Conservation (phyloP, 2,888 invertebrate genomes). For the Tiliacea aurago region DNA sequence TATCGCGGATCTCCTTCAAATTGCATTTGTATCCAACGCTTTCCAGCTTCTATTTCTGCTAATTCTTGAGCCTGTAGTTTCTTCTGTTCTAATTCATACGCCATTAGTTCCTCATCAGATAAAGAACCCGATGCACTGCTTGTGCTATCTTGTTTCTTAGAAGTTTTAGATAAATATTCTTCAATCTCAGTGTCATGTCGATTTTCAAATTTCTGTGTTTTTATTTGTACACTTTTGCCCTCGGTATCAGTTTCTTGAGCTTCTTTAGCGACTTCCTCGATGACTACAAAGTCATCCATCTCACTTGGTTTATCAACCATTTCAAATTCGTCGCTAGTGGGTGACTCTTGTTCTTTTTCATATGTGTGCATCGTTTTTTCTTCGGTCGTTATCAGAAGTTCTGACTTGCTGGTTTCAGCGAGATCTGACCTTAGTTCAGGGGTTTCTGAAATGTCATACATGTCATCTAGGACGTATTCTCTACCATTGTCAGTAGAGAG, state of each 20-base stretch:
- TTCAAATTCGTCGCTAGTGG: slow-evolving; percentile 96
- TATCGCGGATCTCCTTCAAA: slow-evolving; percentile 94
- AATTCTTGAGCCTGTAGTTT: slow-evolving; percentile 86
- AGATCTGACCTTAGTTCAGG: slow-evolving; percentile 90
- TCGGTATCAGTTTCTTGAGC: slow-evolving; percentile 95
- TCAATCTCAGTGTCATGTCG: slow-evolving; percentile 93
- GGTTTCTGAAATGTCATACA: slow-evolving; percentile 91
- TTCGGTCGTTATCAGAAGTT: slow-evolving; percentile 91
- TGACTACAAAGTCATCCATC: slow-evolving; percentile 96
- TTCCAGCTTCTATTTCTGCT: slow-evolving; percentile 93
- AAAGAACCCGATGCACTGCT: slow-evolving; percentile 91
- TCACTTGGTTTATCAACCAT: slow-evolving; percentile 96
- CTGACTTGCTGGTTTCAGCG: slow-evolving; percentile 88
- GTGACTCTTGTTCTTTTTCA: slow-evolving; percentile 93
- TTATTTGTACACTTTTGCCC: slow-evolving; percentile 94
- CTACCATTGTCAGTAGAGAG: slow-evolving; percentile 92
- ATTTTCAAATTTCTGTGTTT: slow-evolving; percentile 87
- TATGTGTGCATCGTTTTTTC: slow-evolving; percentile 89
- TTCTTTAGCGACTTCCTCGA: slow-evolving; percentile 96
- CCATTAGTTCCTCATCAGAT: slow-evolving; percentile 91
- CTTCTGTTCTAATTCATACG: slow-evolving; percentile 93
- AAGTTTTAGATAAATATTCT: slow-evolving; percentile 92
- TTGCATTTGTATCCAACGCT: slow-evolving; percentile 97
- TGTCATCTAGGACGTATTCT: slow-evolving; percentile 91
- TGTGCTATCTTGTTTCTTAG: slow-evolving; percentile 91